Conservation (phyloP, 1,140 invertebrate species). For the Panonychus citri region DNA sequence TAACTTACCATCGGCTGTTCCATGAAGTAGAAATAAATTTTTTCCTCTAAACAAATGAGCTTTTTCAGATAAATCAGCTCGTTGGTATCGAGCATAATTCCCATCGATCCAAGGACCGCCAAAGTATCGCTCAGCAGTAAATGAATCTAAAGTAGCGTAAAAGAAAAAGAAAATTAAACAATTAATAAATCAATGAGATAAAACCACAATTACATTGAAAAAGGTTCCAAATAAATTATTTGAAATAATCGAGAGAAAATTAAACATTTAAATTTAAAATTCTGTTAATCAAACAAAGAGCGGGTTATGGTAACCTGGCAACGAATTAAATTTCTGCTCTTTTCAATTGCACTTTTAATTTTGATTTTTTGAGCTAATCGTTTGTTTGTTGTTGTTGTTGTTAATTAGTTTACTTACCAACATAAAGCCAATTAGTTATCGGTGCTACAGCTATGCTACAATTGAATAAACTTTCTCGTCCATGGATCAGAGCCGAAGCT, state of each 20-base stretch:
- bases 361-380: too few relatives aligned
- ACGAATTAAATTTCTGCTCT: too few relatives aligned
- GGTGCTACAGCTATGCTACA: conserved; percentile 77
- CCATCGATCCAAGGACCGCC: conserved; percentile 48
- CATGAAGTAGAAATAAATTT: conserved; percentile 64
- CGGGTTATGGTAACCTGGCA: too few relatives aligned
- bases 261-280: neutral
- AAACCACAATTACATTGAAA: too few relatives aligned
- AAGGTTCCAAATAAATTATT: neutral
- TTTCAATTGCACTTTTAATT: too few relatives aligned
- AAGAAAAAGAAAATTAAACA: neutral
- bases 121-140: conserved; percentile 79
- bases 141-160: conserved; percentile 44
- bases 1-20: conserved; percentile 44
- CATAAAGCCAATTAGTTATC: conserved; percentile 72
- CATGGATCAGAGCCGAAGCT: conserved; percentile 45
- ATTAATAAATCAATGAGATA: neutral
- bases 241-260: neutral
- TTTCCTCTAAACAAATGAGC: conserved; percentile 52
- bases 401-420: conserved; percentile 2
- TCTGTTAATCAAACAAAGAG: too few relatives aligned
- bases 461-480: conserved; percentile 43
- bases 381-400: too few relatives aligned
- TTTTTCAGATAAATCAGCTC: conserved; percentile 54
- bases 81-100: conserved; percentile 71